phyloP scores from a whole-genome alignment of 1,140 invertebrate species.

The Caenorhabditis brenneri region DNA sequence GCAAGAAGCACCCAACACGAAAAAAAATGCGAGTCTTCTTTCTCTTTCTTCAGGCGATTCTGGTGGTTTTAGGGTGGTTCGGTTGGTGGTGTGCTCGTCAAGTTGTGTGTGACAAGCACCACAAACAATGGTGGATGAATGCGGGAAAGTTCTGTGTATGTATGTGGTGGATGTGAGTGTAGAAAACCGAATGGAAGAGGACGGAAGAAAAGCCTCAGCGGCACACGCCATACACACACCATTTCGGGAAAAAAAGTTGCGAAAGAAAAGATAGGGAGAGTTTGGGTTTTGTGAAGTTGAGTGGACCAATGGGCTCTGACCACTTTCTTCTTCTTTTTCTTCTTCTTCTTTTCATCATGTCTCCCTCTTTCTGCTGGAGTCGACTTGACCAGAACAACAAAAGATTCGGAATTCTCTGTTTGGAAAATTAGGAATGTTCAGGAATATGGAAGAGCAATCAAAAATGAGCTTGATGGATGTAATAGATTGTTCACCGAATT shows the following conservation, averaged over 20 bases:
- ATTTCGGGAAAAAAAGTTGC: slow-evolving; percentile 25
- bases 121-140: slow-evolving; percentile 35
- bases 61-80: not conserved
- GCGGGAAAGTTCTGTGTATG: slow-evolving; percentile 27
- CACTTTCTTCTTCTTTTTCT: not conserved
- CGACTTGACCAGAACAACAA: not conserved
- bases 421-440: too few relatives aligned
- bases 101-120: slow-evolving; percentile 6
- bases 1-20: slow-evolving; percentile 23
- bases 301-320: slow-evolving; percentile 8
- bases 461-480: too few relatives aligned
- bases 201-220: not conserved
- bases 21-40: not conserved
- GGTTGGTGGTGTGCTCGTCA: slow-evolving; percentile 1
- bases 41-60: not conserved
- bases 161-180: not conserved
- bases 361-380: not conserved
- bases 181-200: slow-evolving; percentile 1
- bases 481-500: too few relatives aligned
- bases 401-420: not conserved
- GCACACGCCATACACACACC: not conserved
- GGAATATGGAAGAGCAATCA: too few relatives aligned
- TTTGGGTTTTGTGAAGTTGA: not conserved
- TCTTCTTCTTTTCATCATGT: not conserved
- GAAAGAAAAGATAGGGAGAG: slow-evolving; percentile 24